Base-by-base conservation (phyloP, 2,888 invertebrate genomes). In the Tanypteryx hageni region DNA sequence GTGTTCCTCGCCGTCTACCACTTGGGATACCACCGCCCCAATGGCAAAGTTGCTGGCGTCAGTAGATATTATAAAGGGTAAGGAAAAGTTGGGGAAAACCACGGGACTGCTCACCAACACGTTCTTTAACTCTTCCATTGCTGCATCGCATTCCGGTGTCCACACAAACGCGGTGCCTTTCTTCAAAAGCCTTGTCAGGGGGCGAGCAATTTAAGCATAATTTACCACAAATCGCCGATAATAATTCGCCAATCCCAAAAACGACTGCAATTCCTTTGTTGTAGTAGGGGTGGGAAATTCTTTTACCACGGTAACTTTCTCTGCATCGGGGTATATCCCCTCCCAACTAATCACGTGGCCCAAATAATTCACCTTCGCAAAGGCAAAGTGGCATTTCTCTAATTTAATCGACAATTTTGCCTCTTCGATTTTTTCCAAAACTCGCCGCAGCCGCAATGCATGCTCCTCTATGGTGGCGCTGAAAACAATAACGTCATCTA, bases 401-500 rank as follows among this genome's bases (percentile, higher is more conserved):
- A 84, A 84, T 11, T 84, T 84, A 0, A 84, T 56, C n/a, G 58
- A n/a, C 58, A 84, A 58, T 14, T 18, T 18, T 5, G 58, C 84
- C 8, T 57, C 22, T 16, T n/a, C 57, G 1, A 84, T 57, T 56
- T 10, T 84, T 10, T 84, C n/a, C 0, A 84, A 58, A 14, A 84
- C 84, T 8, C 0, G 16, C 57, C n/a, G 57, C 57, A 84, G 13
- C 18, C 84, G 18, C 3, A 18, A 11, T 0, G 84, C n/a, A 9
- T 84, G 84, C n/a, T 84, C 84, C n/a, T 58, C n/a, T 11, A 84
- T 84, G 57, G 11, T 16, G 3, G 13, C n/a, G 9, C n/a, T 56
- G 22, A 84, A 84, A 11, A 84, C n/a, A 11, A 84, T 57, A 2
- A 84, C 84, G n/a, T 58, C 58, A 44, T 83, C 83, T 14, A 83